These are phyloP conservation scores for Andinoacara biseriatus DNA, from an alignment of 2,113 vertebrate genomes.

Conservation along the genomic window DNA sequence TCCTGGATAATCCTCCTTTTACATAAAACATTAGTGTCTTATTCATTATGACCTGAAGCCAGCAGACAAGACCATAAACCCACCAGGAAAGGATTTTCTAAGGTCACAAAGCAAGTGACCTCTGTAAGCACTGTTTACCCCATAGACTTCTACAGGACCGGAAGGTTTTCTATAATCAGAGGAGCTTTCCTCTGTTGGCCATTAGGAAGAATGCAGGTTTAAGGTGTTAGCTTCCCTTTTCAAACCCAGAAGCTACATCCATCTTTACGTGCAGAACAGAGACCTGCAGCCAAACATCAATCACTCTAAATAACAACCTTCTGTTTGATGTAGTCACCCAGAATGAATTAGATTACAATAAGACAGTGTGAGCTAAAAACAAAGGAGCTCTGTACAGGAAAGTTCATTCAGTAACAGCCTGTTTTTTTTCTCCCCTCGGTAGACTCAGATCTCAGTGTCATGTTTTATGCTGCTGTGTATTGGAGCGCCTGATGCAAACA, in stretches of 20 bases:
- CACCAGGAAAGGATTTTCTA: background rate
- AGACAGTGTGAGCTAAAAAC: background rate
- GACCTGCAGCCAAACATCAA: background rate
- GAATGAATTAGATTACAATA: constrained; percentile 1
- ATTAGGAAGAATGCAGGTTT: background rate
- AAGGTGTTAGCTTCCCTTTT: background rate
- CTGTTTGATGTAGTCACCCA: background rate
- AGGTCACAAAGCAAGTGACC: background rate
- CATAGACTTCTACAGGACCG: too few relatives aligned
- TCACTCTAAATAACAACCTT: too few relatives aligned
- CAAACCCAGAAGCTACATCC: background rate
- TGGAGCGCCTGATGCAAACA: background rate
- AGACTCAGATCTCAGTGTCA: background rate
- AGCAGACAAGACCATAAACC: background rate
- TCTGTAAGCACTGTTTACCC: background rate
- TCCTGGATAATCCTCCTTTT: too few relatives aligned
- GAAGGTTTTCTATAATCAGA: background rate
- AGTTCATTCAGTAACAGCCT: background rate
- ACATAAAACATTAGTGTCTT: background rate
- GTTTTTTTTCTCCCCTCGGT: background rate
- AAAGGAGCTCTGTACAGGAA: background rate
- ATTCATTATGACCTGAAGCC: background rate
- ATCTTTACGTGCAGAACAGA: background rate
- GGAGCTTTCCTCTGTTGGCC: background rate
- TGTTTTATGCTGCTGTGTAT: background rate